Evolutionary conservation across 2,113 vertebrate genomes (phyloP).

Genomic region (Echinops telfairi): DNA sequence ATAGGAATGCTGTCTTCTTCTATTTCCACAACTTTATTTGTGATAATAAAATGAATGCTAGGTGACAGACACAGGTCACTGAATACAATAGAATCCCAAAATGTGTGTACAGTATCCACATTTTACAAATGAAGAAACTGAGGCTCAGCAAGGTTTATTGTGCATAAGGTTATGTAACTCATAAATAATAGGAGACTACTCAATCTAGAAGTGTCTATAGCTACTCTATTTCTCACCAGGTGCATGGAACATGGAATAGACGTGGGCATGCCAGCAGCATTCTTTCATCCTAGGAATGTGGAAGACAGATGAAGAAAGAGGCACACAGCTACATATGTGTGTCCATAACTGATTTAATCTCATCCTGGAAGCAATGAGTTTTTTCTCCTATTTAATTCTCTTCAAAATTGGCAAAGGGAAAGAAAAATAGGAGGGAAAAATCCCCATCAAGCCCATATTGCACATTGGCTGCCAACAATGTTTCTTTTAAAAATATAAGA

Average conservation of each 20-base stretch:
- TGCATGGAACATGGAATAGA: background rate
- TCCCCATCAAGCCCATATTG: conserved; percentile 78
- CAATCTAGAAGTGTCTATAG: background rate
- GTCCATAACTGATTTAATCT: conserved; percentile 46
- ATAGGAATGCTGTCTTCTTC: background rate
- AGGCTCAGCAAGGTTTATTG: background rate
- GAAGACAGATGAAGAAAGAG: background rate
- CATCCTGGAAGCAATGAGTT: conserved; percentile 28
- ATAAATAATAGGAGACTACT: too few relatives aligned
- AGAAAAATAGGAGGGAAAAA: background rate
- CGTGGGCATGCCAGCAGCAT: background rate
- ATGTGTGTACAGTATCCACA: background rate
- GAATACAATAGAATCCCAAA: background rate
- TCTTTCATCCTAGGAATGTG: background rate
- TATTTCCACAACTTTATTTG: background rate
- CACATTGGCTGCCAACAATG: conserved; percentile 81
- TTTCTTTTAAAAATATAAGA: conserved; percentile 86
- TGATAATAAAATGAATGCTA: background rate
- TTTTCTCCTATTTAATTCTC: conserved; percentile 17
- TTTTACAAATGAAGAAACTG: background rate
- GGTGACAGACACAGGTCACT: background rate
- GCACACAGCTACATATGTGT: background rate
- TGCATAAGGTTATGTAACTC: background rate
- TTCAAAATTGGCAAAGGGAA: conserved; percentile 71
- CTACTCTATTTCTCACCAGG: background rate